Percentiles rank a stretch among this genome's conserved stretches.
These are phyloP conservation scores for Tricholauxania praeusta DNA, from an alignment of 2,888 invertebrate species.

Conservation along the genomic window DNA sequence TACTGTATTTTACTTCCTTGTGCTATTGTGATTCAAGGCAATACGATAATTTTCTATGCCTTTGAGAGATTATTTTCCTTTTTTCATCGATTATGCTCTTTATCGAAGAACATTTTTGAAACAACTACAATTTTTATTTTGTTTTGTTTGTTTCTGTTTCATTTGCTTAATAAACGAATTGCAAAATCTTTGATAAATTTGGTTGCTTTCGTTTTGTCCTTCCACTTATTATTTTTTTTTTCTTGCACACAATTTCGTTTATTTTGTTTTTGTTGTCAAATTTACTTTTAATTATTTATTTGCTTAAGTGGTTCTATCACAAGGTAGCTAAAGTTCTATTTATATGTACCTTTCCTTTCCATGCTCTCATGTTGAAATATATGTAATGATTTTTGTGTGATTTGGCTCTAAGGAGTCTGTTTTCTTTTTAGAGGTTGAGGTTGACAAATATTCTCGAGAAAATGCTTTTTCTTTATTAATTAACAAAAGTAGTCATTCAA, in stretches of 20 bases:
- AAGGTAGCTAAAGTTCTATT: not conserved
- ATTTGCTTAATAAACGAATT: not conserved
- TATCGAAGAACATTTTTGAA: not conserved
- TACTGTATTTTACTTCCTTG: not conserved
- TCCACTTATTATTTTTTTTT: not conserved
- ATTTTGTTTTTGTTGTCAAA: not conserved
- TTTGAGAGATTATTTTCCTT: no score
- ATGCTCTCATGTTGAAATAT: not conserved
- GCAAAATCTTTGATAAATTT: slow-evolving; percentile 5
- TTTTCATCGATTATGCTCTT: no score
- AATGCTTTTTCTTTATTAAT: not conserved
- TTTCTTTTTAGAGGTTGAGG: not conserved
- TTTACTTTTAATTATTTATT: slow-evolving; percentile 7
- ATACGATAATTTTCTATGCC: not conserved
- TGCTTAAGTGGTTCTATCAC: not conserved
- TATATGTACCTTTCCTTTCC: not conserved
- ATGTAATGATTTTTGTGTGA: not conserved
- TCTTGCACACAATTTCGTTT: not conserved
- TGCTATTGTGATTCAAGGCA: not conserved
- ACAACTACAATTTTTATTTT: not conserved
- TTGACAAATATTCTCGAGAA: not conserved
- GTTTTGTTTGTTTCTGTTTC: not conserved
- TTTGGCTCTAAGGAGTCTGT: not conserved
- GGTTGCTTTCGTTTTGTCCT: not conserved
- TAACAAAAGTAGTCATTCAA: no score